Conservation (phyloP, 2,888 invertebrate species). For the Plebejus anna region DNA sequence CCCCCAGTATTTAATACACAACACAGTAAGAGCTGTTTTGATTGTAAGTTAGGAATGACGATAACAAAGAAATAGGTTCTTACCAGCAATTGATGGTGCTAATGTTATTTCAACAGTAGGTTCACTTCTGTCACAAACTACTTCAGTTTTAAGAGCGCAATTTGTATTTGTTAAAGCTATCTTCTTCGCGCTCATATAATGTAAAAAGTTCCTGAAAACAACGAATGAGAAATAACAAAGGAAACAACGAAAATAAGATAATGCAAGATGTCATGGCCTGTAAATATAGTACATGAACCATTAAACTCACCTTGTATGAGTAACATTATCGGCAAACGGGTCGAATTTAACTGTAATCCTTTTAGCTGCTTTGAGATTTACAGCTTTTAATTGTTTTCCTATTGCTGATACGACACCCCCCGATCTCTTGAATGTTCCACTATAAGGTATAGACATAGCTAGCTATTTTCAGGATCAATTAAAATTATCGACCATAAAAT, state of each 20-base stretch:
- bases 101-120: constrained; percentile 82
- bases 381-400: constrained; percentile 82
- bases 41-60: neutral
- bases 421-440: constrained; percentile 83
- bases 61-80: constrained; percentile 36
- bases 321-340: constrained; percentile 88
- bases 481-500: neutral
- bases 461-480: constrained; percentile 41
- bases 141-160: constrained; percentile 86
- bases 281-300: neutral
- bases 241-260: neutral
- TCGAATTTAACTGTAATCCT: constrained; percentile 90
- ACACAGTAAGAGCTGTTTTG: neutral
- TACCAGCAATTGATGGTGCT: constrained; percentile 78
- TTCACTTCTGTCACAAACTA: constrained; percentile 88
- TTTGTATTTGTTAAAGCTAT: constrained; percentile 85
- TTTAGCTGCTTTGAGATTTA: constrained; percentile 90
- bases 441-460: constrained; percentile 86
- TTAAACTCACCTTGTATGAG: constrained; percentile 78
- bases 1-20: too few species aligned
- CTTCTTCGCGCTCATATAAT: constrained; percentile 67
- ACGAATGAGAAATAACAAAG: constrained; percentile 22
- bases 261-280: constrained; percentile 29
- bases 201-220: constrained; percentile 38
- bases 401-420: constrained; percentile 86